Base-by-base conservation (phyloP, 2,113 vertebrate genomes). In the Beaufortia kweichowensis region DNA sequence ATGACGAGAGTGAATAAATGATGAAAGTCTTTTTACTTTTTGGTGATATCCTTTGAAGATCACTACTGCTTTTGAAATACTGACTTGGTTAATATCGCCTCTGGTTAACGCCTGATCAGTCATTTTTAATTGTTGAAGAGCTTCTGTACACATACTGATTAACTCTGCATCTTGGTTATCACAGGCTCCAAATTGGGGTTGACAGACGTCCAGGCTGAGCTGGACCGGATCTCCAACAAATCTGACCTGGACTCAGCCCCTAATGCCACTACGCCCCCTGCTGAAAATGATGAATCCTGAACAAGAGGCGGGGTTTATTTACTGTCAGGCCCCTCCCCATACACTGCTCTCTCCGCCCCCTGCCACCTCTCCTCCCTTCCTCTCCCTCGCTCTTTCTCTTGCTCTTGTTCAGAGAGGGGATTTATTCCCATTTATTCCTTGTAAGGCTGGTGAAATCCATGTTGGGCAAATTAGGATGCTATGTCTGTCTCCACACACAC, bases 141-240 rank as follows among this genome's bases (percentile, higher is more conserved):
- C 48, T 1, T 2, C 48, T n/a, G 0, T 53, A n/a, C 46, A 23
- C 10, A 2, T 24, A 9, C 8, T 23, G 46, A 39, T 73, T 56
- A 9, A 6, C 33, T 70, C 12, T 29, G 1, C 1, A 55, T 56
- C 39, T 74, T 73, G 2, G 80, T 28, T 26, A 10, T 29, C 31
- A 10, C 87, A 98, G 97, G 95, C 87, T 97, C 96, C 59, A 99
- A 98, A 84, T 91, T 96, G 85, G 96, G 96, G 81, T 91, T 98
- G 87, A 95, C 96, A 43, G 97, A 99, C 19, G 96, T 99, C 88
- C 97, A 99, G 70, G 97, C 96, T 12, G 97, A 99, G 88, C 85
- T 98, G 84, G 96, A 99, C 89, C 96, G 96, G 90, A 98, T 99
- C 85, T 94, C 96, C 89, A 95, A 92, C 84, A 95, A 94, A 85